Base-by-base conservation (phyloP, 2,113 vertebrate species). In the Heterocephalus glaber region DNA sequence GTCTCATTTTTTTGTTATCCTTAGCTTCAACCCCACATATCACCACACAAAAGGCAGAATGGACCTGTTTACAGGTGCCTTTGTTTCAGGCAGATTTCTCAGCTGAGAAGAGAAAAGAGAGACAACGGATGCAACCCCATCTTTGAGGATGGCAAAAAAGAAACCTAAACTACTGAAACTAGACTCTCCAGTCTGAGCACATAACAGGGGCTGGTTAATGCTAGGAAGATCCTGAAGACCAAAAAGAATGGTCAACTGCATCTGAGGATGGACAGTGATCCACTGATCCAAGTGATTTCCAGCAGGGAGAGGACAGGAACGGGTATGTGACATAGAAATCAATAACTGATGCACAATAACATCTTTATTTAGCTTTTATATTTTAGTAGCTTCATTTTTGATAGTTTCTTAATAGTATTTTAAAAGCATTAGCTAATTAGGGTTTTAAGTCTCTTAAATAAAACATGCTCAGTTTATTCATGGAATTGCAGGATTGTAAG, bases 401-500 rank as follows among this genome's bases (percentile, higher is more conserved):
- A 86, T 85, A 44, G 13, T 20, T n/a, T 84, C 93, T 80, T 86
- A 52, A 44, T 81, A 79, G 5, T 60, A 56, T 89, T 72, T 79
- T 19, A 54, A 70, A 94, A 80, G 17, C 19, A 81, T 41, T 52
- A 82, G 65, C 14, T 68, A 24, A 49, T 20, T 33, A 61, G 30
- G 49, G 28, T 66, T 47, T 35, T 66, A 72, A 56, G 60, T 81
- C 54, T 90, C 4, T 41, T 52, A 70, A 76, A 63, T 52, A 89
- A 65, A 76, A 63, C 19, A 80, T 66, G 4, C 35, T 94, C 7
- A 85, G 20, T 79, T 95, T 77, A 92, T 89, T 79, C 35, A 88
- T 79, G 56, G 3, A 74, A 76, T 70, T 20, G 8, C 14, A 88
- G 22, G 49, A 95, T 20, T 82, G 8, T 1, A 80, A n/a, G 72